phyloP scores from a whole-genome alignment of 2,113 vertebrate genomes.

The Cochlearius cochlearius region DNA sequence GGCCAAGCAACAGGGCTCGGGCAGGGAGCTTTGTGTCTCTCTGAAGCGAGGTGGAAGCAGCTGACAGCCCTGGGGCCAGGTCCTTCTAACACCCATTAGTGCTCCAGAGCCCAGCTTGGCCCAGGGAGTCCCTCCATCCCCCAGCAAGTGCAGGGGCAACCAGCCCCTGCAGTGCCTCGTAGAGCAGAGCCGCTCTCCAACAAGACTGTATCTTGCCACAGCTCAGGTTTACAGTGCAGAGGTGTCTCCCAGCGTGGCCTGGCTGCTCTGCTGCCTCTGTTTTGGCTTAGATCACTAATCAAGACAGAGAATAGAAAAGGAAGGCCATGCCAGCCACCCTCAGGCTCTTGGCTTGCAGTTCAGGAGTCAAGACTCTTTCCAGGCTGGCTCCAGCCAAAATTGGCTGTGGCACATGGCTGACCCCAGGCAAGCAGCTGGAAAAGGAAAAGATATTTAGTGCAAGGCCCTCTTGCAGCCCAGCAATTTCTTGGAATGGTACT shows the following conservation, averaged over 20 bases:
- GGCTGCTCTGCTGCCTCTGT: neutral
- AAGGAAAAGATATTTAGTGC: neutral
- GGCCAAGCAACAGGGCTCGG: neutral
- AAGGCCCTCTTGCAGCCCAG: neutral
- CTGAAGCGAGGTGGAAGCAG: neutral
- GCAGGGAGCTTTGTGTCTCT: neutral
- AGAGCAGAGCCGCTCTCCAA: neutral
- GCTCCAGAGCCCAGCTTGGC: neutral
- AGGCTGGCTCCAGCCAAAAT: neutral
- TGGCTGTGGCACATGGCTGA: neutral
- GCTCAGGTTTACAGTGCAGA: neutral
- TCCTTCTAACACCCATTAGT: neutral
- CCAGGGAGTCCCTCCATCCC: neutral
- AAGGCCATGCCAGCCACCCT: neutral
- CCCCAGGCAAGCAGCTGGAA: neutral
- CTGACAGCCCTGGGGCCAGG: neutral
- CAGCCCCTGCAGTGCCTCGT: neutral
- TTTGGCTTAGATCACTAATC: slow-evolving; percentile 9
- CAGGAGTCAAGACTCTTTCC: neutral
- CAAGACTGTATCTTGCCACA: neutral
- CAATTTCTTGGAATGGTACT: neutral
- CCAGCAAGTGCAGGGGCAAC: neutral
- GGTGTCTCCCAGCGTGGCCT: neutral
- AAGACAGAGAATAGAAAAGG: neutral
- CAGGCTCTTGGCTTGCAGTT: slow-evolving; percentile 20